phyloP scores from a whole-genome alignment of 2,888 invertebrate species.

The Clepsis dumicolana region DNA sequence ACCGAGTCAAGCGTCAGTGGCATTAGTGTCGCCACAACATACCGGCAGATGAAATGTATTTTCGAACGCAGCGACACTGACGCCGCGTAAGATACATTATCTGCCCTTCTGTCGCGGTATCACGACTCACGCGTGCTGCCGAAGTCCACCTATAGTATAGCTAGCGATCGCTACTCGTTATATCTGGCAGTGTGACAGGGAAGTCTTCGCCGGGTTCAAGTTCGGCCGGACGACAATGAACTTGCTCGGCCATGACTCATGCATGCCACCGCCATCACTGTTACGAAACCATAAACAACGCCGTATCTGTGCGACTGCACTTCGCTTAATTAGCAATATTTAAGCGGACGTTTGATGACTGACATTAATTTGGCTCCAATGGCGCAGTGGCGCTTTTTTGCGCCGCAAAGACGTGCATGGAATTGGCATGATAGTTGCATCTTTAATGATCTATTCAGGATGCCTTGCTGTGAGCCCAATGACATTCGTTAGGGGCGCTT shows the following conservation, averaged over 20 bases:
- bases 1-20: no score
- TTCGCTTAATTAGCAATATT: slow-evolving; percentile 20
- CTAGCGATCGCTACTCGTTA: slow-evolving; percentile 51
- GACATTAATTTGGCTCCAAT: neutral
- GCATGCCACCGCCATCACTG: slow-evolving; percentile 72
- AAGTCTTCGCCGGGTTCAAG: slow-evolving; percentile 77
- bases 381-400: neutral
- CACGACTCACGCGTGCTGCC: no score
- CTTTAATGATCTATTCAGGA: neutral
- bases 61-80: no score
- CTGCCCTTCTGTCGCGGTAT: no score
- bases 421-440: neutral
- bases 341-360: slow-evolving; percentile 11
- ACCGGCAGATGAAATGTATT: no score
- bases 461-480: neutral
- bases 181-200: slow-evolving; percentile 60
- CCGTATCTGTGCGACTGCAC: slow-evolving; percentile 71
- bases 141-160: no score
- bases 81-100: no score
- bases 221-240: slow-evolving; percentile 84
- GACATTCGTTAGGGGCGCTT: neutral
- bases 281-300: slow-evolving; percentile 82
- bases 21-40: no score
- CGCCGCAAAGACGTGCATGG: neutral
- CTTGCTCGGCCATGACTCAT: slow-evolving; percentile 84